A percentile compares a stretch with the other conserved stretches of the same genome.
Evolutionary conservation across 2,888 invertebrate species (phyloP).

Genomic region (Hipparchia sbordonii): DNA sequence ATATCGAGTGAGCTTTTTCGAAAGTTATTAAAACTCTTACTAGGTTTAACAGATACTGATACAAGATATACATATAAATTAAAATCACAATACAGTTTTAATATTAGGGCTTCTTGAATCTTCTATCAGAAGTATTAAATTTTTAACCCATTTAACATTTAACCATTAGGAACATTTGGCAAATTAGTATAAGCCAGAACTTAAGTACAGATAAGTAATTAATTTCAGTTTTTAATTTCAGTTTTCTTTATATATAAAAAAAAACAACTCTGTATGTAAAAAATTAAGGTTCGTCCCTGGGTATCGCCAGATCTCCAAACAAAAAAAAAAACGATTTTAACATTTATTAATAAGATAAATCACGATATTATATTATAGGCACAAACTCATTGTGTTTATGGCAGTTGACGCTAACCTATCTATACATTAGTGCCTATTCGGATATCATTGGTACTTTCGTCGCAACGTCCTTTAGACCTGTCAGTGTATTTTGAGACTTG

Average conservation of each 20-base stretch:
- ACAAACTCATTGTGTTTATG: conserved; percentile 20
- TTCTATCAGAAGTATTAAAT: too few species aligned
- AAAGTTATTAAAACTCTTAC: too few species aligned
- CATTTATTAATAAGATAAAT: background rate
- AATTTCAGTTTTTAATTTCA: background rate
- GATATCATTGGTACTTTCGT: background rate
- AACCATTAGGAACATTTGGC: conserved; percentile 3
- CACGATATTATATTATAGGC: conserved; percentile 17
- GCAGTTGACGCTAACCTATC: background rate
- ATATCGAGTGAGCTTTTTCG: too few species aligned
- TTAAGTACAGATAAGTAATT: conserved; percentile 4
- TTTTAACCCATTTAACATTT: too few species aligned
- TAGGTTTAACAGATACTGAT: background rate
- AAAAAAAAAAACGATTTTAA: background rate
- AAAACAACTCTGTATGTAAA: background rate
- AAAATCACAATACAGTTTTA: conserved; percentile 15
- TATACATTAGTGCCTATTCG: background rate
- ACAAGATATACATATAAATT: background rate
- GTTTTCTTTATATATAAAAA: too few species aligned
- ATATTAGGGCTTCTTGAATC: background rate
- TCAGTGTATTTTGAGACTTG: too few species aligned
- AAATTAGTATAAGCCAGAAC: conserved; percentile 14
- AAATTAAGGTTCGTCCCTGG: background rate
- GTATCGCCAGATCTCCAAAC: background rate
- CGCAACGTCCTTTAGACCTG: too few species aligned